Conservation (phyloP, 2,888 invertebrate genomes). For the Buathra laborator region DNA sequence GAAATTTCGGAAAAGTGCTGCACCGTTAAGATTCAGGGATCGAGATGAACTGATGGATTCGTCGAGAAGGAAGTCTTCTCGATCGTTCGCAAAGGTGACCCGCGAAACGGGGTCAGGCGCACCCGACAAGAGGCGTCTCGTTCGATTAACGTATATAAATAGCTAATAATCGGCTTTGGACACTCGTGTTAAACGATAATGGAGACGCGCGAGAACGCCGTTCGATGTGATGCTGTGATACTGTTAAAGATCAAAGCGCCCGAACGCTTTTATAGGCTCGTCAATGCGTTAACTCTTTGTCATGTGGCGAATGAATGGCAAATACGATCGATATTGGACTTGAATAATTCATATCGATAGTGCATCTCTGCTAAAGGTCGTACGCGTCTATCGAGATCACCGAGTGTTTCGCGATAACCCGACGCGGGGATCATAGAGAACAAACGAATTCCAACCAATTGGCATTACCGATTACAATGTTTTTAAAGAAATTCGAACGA, state of each 20-base stretch:
- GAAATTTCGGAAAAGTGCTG: no score
- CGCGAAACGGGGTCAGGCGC: no score
- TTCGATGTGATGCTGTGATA: background rate
- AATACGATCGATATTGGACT: slow-evolving; percentile 29
- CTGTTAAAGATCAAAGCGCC: slow-evolving; percentile 14
- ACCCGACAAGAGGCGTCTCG: no score
- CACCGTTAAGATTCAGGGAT: no score
- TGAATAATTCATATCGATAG: background rate
- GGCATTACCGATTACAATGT: background rate
- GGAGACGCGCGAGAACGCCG: background rate
- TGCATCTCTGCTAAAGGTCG: slow-evolving; percentile 42
- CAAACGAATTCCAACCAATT: no score
- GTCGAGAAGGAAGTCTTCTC: no score
- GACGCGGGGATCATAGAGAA: background rate
- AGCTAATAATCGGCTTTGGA: background rate
- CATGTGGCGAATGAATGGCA: slow-evolving; percentile 26
- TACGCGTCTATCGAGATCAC: slow-evolving; percentile 39
- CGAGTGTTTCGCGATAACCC: slow-evolving; percentile 14
- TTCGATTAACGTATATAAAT: no score
- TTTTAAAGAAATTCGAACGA: background rate
- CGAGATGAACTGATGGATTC: no score
- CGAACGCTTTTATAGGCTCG: slow-evolving; percentile 51
- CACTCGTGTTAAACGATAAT: background rate
- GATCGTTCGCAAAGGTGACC: no score
- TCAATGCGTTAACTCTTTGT: slow-evolving; percentile 12